Percentiles rank a stretch among this genome's conserved stretches.
Evolutionary conservation across 1,140 invertebrate species (phyloP).

Genomic region (Atta cephalotes): DNA sequence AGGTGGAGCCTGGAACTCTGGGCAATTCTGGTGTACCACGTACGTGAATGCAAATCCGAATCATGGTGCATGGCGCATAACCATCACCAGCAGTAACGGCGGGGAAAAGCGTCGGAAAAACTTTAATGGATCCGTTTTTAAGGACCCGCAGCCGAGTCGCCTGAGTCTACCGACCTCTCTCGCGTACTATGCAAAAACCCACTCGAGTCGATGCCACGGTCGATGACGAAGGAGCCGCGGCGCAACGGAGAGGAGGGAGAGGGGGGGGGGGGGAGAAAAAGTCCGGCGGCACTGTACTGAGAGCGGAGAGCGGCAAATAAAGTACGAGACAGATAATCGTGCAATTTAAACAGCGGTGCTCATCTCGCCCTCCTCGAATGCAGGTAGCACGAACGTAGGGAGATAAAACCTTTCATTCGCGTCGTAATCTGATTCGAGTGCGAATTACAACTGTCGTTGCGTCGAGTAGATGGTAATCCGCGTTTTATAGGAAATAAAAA

Average conservation of each 20-base stretch:
- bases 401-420: conserved; percentile 36
- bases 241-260: not conserved
- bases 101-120: conserved; percentile 77
- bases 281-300: conserved; percentile 46
- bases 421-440: conserved; percentile 40
- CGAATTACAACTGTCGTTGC: conserved; percentile 31
- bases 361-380: conserved; percentile 39
- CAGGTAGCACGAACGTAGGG: not conserved
- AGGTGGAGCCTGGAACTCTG: conserved; percentile 18
- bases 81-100: conserved; percentile 50
- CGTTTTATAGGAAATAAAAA: not conserved
- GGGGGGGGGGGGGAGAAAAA: conserved; percentile 5
- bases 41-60: conserved; percentile 74
- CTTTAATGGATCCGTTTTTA: conserved; percentile 82
- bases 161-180: conserved; percentile 72
- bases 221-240: conserved; percentile 53
- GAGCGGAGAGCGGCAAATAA: conserved; percentile 70
- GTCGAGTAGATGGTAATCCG: not conserved
- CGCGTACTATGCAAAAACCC: conserved; percentile 74
- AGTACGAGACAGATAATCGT: conserved; percentile 76
- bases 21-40: conserved; percentile 46
- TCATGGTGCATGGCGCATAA: conserved; percentile 58
- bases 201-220: conserved; percentile 73
- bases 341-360: conserved; percentile 76
- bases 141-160: conserved; percentile 67